Base-by-base conservation (phyloP, 2,888 invertebrate genomes). In the Germaria angustata region DNA sequence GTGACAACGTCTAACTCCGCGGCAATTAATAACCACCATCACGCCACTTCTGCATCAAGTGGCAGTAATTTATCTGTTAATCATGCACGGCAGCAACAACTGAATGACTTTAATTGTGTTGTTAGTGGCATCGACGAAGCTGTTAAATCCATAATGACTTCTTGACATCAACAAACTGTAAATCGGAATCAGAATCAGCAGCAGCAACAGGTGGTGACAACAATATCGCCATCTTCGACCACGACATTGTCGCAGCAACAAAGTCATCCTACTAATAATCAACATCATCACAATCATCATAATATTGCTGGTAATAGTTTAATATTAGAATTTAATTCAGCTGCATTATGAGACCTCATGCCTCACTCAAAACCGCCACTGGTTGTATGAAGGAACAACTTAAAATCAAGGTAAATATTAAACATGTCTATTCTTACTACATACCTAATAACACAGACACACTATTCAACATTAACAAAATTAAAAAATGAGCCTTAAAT, bases 101-200 rank as follows among this genome's bases (percentile, higher is more conserved):
- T 92, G 73, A 92, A 92, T 85, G 91, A 91, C 84, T 91, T 91
- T 72, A 90, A 89, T 79, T 91, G 91, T 86, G 92, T 92, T 84
- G 85, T 90, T 57, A 88, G 89, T 51, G 87, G 88, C 66, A 88
- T 92, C 51, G 93, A 93, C 84, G 92, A 92, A 86, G 92, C 93
- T 34, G 92, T 93, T 39, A 92, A 92, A 84, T 93, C 93, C 78
- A 93, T 93, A 85, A 90, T 92, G 87, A 91, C 91, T 65, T 92
- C 92, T 88, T 92, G 92, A 92, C 92, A 89, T 84, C 87, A 87
- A 72, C 85, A 84, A 51, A 32, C 61, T 17, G 20, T 39, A 65
- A 49, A 77, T 61, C 59, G 36, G 11, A 2, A 20, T 20, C 75
- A 59, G 22, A 57, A 55, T n/a, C 73, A 61, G 13, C 71, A 72